A percentile compares a stretch with the other conserved stretches of the same genome.
Evolutionary conservation across 1,140 invertebrate genomes (phyloP).

Genomic region (Lordiphosa clarofinis): DNA sequence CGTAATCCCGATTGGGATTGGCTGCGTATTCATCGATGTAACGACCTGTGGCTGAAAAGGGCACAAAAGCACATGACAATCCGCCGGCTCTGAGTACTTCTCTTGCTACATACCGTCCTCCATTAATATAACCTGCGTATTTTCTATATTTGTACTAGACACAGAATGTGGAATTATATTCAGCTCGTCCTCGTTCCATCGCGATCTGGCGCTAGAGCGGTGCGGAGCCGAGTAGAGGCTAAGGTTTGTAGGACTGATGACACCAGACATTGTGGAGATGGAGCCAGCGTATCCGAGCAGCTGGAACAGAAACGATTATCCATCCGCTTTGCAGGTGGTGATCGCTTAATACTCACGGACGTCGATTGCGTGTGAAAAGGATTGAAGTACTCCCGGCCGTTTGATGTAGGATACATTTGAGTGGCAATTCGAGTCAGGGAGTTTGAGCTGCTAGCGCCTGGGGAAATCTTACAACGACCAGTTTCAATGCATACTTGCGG

Average conservation of each 20-base stretch:
- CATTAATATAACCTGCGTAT: slow-evolving; percentile 85
- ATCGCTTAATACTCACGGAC: slow-evolving; percentile 84
- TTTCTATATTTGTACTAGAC: slow-evolving; percentile 82
- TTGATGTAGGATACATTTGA: slow-evolving; percentile 63
- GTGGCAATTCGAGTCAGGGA: slow-evolving; percentile 49
- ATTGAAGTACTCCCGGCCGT: slow-evolving; percentile 85
- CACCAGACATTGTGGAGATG: slow-evolving; percentile 87
- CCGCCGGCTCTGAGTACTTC: neutral
- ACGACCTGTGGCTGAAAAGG: slow-evolving; percentile 48
- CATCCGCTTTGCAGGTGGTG: neutral
- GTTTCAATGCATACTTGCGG: slow-evolving; percentile 33
- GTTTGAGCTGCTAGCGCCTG: slow-evolving; percentile 24
- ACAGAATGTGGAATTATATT: slow-evolving; percentile 91
- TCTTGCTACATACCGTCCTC: slow-evolving; percentile 83
- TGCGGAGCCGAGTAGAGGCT: slow-evolving; percentile 90
- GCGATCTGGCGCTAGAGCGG: slow-evolving; percentile 82
- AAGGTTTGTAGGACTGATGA: slow-evolving; percentile 94
- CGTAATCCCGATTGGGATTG: slow-evolving; percentile 65
- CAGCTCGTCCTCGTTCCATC: slow-evolving; percentile 98
- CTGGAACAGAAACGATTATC: slow-evolving; percentile 79
- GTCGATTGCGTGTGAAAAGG: slow-evolving; percentile 93
- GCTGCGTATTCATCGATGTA: slow-evolving; percentile 68
- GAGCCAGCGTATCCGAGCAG: slow-evolving; percentile 93
- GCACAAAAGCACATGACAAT: neutral
- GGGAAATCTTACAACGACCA: slow-evolving; percentile 41